These are phyloP conservation scores for Anguilla japonica DNA, from an alignment of 2,113 vertebrate species.

Conservation along the genomic window DNA sequence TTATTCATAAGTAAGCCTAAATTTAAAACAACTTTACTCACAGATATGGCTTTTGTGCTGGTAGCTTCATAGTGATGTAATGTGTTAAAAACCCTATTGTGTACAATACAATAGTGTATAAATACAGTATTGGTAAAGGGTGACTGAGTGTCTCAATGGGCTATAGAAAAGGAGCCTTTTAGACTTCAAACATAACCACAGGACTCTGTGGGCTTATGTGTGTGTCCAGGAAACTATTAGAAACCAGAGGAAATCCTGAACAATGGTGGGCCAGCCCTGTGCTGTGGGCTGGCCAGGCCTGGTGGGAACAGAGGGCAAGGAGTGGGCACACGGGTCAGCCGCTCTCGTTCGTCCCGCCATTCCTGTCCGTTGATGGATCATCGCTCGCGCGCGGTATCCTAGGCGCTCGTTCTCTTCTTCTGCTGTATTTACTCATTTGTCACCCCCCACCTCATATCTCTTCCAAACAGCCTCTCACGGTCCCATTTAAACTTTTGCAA, in stretches of 20 bases:
- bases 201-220: conserved; percentile 58
- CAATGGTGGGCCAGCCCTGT: conserved; percentile 54
- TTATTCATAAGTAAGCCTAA: background rate
- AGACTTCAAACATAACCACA: conserved; percentile 32
- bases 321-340: background rate
- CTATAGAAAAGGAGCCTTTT: background rate
- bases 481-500: background rate
- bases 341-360: background rate
- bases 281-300: conserved; percentile 50
- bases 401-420: conserved; percentile 24
- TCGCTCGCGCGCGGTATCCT: conserved; percentile 4
- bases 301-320: conserved; percentile 53
- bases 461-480: background rate
- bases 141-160: background rate
- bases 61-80: background rate
- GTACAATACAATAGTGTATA: background rate
- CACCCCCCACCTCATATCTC: background rate
- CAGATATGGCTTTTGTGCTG: background rate
- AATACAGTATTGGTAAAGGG: background rate
- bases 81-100: background rate
- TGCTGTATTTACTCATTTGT: conserved; percentile 52
- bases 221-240: conserved; percentile 79
- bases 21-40: background rate
- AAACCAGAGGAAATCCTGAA: conserved; percentile 77
- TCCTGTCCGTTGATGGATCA: background rate